Evolutionary conservation across 2,888 invertebrate genomes (phyloP).

Genomic region (Ditylenchus weischeri): DNA sequence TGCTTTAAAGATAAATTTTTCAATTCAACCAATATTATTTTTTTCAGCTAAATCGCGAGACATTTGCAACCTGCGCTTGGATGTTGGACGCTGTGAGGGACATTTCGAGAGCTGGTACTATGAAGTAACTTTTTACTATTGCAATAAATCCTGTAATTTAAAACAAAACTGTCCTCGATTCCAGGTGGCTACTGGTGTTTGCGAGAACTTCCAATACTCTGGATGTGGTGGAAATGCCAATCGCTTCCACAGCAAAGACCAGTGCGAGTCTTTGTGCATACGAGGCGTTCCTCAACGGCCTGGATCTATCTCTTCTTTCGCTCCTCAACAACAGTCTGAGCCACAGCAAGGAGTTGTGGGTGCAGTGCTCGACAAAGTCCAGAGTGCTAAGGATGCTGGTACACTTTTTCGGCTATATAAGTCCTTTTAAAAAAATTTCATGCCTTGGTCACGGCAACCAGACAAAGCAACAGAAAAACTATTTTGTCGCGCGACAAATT

Average conservation of each 20-base stretch:
- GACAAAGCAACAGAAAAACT: too few species aligned
- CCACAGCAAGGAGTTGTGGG: constrained; percentile 16
- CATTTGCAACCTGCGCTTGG: constrained; percentile 49
- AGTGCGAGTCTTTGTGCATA: constrained; percentile 47
- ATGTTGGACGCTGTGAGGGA: constrained; percentile 53
- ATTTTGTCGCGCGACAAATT: too few species aligned
- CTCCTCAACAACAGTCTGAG: constrained; percentile 9
- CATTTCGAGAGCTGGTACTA: constrained; percentile 45
- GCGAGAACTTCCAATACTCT: constrained; percentile 53
- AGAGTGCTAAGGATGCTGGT: constrained; percentile 14
- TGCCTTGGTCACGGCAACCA: too few species aligned
- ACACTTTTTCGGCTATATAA: background rate
- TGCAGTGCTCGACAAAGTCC: constrained; percentile 13
- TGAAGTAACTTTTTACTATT: background rate
- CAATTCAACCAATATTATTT: background rate
- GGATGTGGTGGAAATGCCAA: constrained; percentile 55
- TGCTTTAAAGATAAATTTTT: constrained; percentile 8
- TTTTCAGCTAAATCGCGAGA: constrained; percentile 46
- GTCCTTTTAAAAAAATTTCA: too few species aligned
- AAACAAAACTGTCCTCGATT: background rate
- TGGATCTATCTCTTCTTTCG: constrained; percentile 14
- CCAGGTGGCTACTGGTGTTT: constrained; percentile 45
- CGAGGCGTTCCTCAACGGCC: constrained; percentile 11
- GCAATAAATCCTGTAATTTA: background rate
- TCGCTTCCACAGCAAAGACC: constrained; percentile 39